Percentiles rank a stretch among this genome's conserved stretches.
phyloP scores from a whole-genome alignment of 2,888 invertebrate genomes.

The Lepas anatifera region DNA sequence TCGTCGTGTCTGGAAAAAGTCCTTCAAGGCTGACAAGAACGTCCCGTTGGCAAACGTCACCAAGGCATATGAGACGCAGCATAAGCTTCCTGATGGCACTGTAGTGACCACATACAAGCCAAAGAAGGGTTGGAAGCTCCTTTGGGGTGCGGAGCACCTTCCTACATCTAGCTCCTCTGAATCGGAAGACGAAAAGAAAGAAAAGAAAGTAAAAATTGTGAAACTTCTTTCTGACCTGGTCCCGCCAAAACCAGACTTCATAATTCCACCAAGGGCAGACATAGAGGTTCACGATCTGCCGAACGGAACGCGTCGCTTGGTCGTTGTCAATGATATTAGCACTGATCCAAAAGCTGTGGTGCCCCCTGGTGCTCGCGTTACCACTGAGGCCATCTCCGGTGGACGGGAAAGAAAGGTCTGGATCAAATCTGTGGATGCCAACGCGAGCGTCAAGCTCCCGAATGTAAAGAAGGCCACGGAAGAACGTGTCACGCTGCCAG shows the following conservation, averaged over 20 bases:
- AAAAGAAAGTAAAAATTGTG: not conserved
- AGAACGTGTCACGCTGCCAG: not conserved
- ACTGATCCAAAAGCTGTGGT: not conserved
- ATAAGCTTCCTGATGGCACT: not conserved
- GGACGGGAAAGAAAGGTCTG: not conserved
- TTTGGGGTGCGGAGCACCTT: not conserved
- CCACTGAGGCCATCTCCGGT: not conserved
- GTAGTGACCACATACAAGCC: not conserved
- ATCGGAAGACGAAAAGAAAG: not conserved
- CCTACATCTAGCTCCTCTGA: not conserved
- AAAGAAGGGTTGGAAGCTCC: not conserved
- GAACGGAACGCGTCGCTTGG: not conserved
- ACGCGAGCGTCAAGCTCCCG: not conserved
- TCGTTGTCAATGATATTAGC: not conserved
- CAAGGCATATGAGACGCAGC: not conserved
- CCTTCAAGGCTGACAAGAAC: not conserved
- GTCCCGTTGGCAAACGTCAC: not conserved
- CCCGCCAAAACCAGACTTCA: not conserved
- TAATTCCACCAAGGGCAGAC: not conserved
- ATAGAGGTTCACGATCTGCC: constrained; percentile 1
- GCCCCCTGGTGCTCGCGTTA: not conserved
- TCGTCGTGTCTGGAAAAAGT: not conserved
- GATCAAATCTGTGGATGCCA: constrained; percentile 1
- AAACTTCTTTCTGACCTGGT: not conserved
- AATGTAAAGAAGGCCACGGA: not conserved